Base-by-base conservation (phyloP, 2,797 vertebrate genomes). In the Pitangus sulphuratus region DNA sequence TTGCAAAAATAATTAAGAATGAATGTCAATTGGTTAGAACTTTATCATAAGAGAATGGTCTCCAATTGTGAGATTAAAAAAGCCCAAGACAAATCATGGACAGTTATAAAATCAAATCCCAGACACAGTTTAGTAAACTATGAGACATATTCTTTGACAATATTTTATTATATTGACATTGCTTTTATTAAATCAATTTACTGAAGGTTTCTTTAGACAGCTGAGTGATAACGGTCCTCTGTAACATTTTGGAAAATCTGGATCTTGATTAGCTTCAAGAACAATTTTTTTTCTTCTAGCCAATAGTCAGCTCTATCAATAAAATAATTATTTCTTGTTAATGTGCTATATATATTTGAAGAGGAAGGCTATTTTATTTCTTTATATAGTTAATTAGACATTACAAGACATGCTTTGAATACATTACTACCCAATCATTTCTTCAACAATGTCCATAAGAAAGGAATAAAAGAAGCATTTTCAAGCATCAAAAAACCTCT, bases 1-100 rank as follows among this genome's bases (percentile, higher is more conserved):
- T 96, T 96, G 93, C 79, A 92, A 92, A 97, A 97, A 96, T 96
- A 98, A 98, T 97, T 97, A 97, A 97, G 79, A 92, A 91, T 95
- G 79, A 95, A 94, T 62, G 45, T 80, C 87, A 91, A 28, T 84
- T 92, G 77, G 82, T 31, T 69, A 78, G 79, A 92, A 83, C 62
- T 62, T 89, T 72, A 64, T 89, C 78, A 62, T 82, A 74, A 94
- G 60, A 92, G 51, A 95, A 87, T 28, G 31, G 35, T 50, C 80
- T 93, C 71, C 50, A 58, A 84, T 89, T 94, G 60, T 68, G 20
- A 93, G 77, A 93, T 86, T 70, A 89, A 96, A 96, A 96, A 93
- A 95, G 78, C 37, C 45, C 22, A 88, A 86, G 85, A 92, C 25
- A 84, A 95, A 89, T 82, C 31, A 82, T 5, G 37, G 42, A 18